These are phyloP conservation scores for Muscidifurax raptorellus DNA, from an alignment of 1,140 invertebrate species.

Conservation along the genomic window DNA sequence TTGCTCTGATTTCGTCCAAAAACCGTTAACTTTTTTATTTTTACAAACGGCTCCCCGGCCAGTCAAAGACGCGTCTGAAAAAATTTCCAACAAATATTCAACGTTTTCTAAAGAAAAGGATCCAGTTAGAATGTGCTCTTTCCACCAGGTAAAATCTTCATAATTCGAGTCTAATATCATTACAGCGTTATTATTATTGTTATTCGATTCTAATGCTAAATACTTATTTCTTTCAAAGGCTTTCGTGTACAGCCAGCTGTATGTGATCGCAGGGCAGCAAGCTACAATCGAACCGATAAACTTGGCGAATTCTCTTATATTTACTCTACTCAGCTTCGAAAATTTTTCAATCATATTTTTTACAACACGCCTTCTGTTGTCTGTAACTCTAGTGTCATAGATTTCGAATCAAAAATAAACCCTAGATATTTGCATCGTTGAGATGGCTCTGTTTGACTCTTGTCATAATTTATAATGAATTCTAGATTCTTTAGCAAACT, in stretches of 20 bases:
- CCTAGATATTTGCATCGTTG: conserved; percentile 53
- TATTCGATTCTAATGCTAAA: conserved; percentile 25
- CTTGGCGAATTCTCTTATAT: conserved; percentile 58
- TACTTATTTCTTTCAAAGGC: conserved; percentile 48
- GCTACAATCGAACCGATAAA: conserved; percentile 57
- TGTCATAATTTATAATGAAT: conserved; percentile 43
- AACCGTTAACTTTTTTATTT: conserved; percentile 10
- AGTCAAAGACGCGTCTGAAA: conserved; percentile 50
- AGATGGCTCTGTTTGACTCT: conserved; percentile 32
- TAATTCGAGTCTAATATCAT: neutral
- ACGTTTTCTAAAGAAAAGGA: neutral
- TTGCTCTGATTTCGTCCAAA: conserved; percentile 38
- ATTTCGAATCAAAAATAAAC: conserved; percentile 57
- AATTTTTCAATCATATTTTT: neutral
- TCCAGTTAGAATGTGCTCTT: neutral
- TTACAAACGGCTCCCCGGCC: conserved; percentile 49
- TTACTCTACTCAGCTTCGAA: neutral
- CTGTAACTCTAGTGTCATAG: conserved; percentile 44
- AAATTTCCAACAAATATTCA: no score
- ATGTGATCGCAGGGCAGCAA: no score
- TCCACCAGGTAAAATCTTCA: neutral
- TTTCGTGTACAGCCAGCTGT: conserved; percentile 48
- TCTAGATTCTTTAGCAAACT: conserved; percentile 36
- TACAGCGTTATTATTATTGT: conserved; percentile 7
- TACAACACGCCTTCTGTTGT: conserved; percentile 37